A percentile compares a stretch with the other conserved stretches of the same genome.
Evolutionary conservation across 2,888 invertebrate species (phyloP).

Genomic region (Leptarthrus brevirostris): DNA sequence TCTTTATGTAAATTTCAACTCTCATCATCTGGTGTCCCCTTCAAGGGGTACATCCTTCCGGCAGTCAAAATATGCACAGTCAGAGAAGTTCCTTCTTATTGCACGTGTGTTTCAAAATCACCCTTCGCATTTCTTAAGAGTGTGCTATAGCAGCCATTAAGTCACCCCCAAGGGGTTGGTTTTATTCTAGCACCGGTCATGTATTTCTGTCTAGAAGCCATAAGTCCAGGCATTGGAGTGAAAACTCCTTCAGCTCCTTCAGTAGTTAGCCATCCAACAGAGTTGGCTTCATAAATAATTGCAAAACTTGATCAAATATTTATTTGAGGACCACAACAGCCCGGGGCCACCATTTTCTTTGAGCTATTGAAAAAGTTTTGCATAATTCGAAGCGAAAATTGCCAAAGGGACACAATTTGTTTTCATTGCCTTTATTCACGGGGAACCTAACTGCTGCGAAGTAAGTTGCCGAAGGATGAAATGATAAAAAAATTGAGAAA

Average conservation of each 20-base stretch:
- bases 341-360: constrained; percentile 29
- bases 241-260: constrained; percentile 11
- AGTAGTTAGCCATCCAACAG: constrained; percentile 40
- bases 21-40: background rate
- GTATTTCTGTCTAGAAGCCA: background rate
- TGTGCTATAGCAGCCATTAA: constrained; percentile 5
- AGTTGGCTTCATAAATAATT: constrained; percentile 42
- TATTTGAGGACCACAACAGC: constrained; percentile 45
- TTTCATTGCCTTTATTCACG: constrained; percentile 37
- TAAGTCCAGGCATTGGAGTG: constrained; percentile 13
- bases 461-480: background rate
- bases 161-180: background rate
- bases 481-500: background rate
- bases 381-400: constrained; percentile 42
- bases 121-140: background rate
- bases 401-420: constrained; percentile 37
- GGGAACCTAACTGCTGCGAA: background rate
- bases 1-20: constrained; percentile 33
- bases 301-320: constrained; percentile 47
- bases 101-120: constrained; percentile 16
- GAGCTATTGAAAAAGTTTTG: constrained; percentile 47
- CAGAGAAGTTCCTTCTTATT: background rate
- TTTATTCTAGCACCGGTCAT: background rate
- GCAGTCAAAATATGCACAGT: background rate
- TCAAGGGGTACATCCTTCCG: background rate